Base-by-base conservation (phyloP, 1,140 invertebrate genomes). In the Dryas iulia region DNA sequence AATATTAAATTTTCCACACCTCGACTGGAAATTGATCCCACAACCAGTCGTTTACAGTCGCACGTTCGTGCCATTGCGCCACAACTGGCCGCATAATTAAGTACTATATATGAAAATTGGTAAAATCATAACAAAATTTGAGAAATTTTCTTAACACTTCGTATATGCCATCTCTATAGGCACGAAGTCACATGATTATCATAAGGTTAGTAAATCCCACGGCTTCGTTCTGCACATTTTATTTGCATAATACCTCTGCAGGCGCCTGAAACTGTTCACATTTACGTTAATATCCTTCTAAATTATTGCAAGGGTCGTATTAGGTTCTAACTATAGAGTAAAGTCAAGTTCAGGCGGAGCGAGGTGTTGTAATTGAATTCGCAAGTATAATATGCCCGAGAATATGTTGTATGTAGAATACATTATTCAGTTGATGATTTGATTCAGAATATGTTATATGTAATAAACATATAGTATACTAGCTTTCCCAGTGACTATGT, bases 191-290 rank as follows among this genome's bases (percentile, higher is more conserved):
- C 26, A 26, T 28, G 25, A 59, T 59, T 59, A 54, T 58, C 66
- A 61, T 67, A 67, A 54, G 30, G 66, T 61, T 59, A 67, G 24
- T 60, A 67, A 61, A 67, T 67, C 59, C 28, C 60, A 52, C 26
- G 57, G 59, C n/a, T 67, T 67, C 14, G 23, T 30, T 60, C 21
- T 61, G 58, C 66, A 67, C 66, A 66, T 66, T 67, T 61, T 67
- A 60, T 67, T 67, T 60, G 66, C 66, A 67, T 67, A 67, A 67
- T 67, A 67, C 47, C 59, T 54, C 39, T 39, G 35, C 64, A 66
- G 56, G 21, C 39, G 59, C n/a, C 21, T 25, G 23, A 61, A 68
- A 61, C 66, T 35, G 58, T 61, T 68, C 54, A 59, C 66, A 66
- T 53, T 68, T 31, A 61, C 47, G 58, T 53, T 60, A 58, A 60